Conservation (phyloP, 2,888 invertebrate genomes). For the Diarsia mendica region DNA sequence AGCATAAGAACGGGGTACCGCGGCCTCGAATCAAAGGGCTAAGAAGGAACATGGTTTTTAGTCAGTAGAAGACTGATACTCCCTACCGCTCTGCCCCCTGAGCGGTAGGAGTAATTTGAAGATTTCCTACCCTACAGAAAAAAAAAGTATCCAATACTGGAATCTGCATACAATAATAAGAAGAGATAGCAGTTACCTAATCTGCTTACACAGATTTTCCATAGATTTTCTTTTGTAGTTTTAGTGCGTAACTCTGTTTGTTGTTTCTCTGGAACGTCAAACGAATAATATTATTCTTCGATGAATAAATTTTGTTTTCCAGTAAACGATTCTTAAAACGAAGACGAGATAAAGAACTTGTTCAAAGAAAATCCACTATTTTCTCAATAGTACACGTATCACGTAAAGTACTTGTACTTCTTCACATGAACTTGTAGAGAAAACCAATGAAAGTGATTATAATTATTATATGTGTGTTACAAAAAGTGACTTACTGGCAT, state of each 20-base stretch:
- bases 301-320: background rate
- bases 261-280: background rate
- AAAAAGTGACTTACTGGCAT: too few species aligned
- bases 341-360: background rate
- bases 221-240: background rate
- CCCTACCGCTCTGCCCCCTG: too few species aligned
- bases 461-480: too few species aligned
- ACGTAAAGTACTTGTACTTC: background rate
- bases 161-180: background rate
- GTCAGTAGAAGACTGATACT: too few species aligned
- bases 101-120: too few species aligned
- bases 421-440: background rate
- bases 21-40: too few species aligned
- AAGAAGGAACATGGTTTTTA: too few species aligned
- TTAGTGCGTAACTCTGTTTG: background rate
- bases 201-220: background rate
- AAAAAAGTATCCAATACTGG: background rate
- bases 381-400: background rate
- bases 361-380: background rate
- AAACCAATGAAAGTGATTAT: too few species aligned
- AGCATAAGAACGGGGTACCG: too few species aligned
- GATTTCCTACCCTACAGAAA: too few species aligned
- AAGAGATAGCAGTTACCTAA: background rate
- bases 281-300: background rate
- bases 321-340: too few species aligned